Evolutionary conservation across 2,888 invertebrate species (phyloP), one percentile per base, ranked within the genome.

Genomic region (Drosophila helvetica): DNA sequence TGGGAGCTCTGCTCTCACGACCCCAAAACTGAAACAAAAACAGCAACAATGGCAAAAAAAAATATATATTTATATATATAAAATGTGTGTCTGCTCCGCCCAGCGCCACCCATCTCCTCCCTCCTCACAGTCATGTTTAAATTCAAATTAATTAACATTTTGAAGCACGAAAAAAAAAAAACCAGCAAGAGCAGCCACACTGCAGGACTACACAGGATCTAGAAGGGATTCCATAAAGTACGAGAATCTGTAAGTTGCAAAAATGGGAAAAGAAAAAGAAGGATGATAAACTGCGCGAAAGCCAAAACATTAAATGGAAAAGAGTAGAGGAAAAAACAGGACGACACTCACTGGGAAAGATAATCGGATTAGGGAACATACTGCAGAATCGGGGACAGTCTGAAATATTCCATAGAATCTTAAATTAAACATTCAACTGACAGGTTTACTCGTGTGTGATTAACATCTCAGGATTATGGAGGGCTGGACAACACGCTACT

Each of bases 61-160:
- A 72, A n/a, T n/a, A n/a, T n/a, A n/a, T n/a, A n/a, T n/a, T n/a
- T n/a, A n/a, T n/a, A n/a, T n/a, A n/a, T n/a, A n/a, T n/a, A n/a
- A 65, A 48, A 47, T 33, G 47, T 25, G 47, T 57, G 47, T 47
- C 56, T 30, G 48, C 55, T 30, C 66, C 22, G 55, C 33, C 48
- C 22, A n/a, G 18, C 43, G 1, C 22, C 22, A 22, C 22, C 22
- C 22, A 22, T 0, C 22, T 22, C 22, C 22, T 22, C 67, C 67
- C 50, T 43, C 25, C 50, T 66, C n/a, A 33, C 12, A n/a, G n/a
- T n/a, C 19, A 48, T 66, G 43, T 47, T 68, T 51, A 74, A 74
- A 74, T 58, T 54, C 50, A 73, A 73, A 73, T 74, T 74, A 73
- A 73, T 68, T 73, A 73, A 73, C 68, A 73, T 73, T 67, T 72